Evolutionary conservation across 2,797 vertebrate species (phyloP), one percentile per base, ranked within the genome.

Genomic region (Sebastes diploproa): DNA sequence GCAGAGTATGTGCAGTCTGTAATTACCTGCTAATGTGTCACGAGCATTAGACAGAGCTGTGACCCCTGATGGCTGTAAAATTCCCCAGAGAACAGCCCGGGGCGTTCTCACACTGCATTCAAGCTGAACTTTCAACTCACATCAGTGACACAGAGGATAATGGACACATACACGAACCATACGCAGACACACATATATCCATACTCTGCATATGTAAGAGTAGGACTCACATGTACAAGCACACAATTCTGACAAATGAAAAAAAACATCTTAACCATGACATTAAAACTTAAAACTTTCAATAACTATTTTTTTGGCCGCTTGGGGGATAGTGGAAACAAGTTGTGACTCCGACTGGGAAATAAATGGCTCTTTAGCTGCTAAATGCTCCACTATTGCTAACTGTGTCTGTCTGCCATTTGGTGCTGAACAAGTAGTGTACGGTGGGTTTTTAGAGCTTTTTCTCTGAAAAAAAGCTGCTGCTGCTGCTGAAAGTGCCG

Each of bases 21-120:
- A 92, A 93, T 93, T 92, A 93, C 83, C 86, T 89, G 78, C 86
- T 91, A 91, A 92, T 94, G 90, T 87, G 89, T 90, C 88, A 90
- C 67, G 9, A 82, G 81, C 69, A 58, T 77, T 84, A 91, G 87
- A 88, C 80, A 72, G 82, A 78, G 79, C 80, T 34, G 56, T 86
- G 88, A 92, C 90, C 91, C 88, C 73, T 64, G 58, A 76, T 76
- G 76, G 82, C 72, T 79, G 83, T 75, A 78, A 52, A 75, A 75
- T 78, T 81, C 87, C 71, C 80, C 75, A 23, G 84, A 78, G 88
- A 79, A 64, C 18, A 61, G 85, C 90, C 85, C 3, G 50, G 34
- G 72, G 90, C 12, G 13, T 71, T 86, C 75, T 80, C 80, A 70
- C 77, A 34, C 81, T 30, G 58, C 79, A 63, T 73, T 85, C 74